These are phyloP conservation scores for Camponotus fellah DNA, from an alignment of 2,888 invertebrate species.

Conservation along the genomic window DNA sequence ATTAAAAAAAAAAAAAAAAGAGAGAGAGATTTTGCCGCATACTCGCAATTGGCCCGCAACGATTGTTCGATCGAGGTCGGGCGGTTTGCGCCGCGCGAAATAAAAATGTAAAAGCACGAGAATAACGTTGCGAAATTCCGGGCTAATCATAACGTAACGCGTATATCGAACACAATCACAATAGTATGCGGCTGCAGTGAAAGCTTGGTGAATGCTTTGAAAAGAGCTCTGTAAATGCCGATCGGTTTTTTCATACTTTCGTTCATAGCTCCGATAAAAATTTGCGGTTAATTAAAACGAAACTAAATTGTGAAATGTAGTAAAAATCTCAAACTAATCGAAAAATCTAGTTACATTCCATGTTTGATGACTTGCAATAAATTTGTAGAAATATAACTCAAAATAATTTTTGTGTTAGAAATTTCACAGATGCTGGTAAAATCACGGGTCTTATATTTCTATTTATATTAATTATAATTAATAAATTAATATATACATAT, in stretches of 20 bases:
- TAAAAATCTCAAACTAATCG: neutral
- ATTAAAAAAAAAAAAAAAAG: neutral
- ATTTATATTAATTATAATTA: neutral
- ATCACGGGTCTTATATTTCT: neutral
- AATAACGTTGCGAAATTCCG: neutral
- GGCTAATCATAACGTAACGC: neutral
- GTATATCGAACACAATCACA: neutral
- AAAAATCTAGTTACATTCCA: neutral
- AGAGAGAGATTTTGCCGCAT: neutral
- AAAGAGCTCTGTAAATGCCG: neutral
- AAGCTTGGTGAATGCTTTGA: neutral
- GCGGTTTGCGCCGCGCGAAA: neutral
- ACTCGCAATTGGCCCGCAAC: neutral
- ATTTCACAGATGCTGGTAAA: neutral
- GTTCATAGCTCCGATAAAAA: neutral
- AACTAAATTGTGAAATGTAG: neutral
- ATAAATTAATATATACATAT: neutral
- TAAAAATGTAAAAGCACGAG: constrained; percentile 4
- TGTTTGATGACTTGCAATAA: neutral
- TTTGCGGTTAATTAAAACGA: neutral
- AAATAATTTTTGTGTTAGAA: neutral
- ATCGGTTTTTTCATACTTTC: neutral
- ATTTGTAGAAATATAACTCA: neutral
- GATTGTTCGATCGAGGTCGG: neutral
- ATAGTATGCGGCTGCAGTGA: neutral